Conservation (phyloP, 2,888 invertebrate species). For the Schizotus pectinicornis region DNA sequence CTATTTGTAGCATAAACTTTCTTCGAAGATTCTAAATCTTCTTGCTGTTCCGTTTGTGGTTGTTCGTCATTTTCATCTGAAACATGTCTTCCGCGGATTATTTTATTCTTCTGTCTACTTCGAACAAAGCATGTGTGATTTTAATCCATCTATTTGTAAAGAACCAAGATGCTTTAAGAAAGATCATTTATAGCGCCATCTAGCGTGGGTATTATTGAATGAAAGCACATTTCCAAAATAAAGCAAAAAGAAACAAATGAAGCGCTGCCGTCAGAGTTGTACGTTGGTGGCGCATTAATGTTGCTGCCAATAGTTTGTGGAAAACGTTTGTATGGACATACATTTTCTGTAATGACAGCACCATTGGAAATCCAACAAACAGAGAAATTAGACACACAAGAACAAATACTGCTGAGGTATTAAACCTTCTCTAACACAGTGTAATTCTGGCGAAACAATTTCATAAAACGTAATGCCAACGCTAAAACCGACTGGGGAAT, state of each 20-base stretch:
- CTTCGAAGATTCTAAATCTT: no score
- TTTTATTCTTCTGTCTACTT: no score
- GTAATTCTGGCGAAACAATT: slow-evolving; percentile 42
- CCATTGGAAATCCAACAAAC: slow-evolving; percentile 1
- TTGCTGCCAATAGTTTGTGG: neutral
- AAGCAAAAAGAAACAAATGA: neutral
- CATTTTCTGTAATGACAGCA: no score
- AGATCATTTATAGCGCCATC: no score
- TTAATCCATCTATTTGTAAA: no score
- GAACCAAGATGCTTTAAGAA: no score
- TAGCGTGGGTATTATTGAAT: no score
- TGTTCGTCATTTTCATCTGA: no score
- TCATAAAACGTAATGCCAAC: slow-evolving; percentile 35
- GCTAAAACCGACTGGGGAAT: slow-evolving; percentile 28
- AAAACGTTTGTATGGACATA: neutral
- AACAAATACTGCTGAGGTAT: slow-evolving; percentile 33
- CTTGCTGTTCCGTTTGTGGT: no score
- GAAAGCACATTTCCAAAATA: neutral
- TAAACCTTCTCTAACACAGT: slow-evolving; percentile 40
- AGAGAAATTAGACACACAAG: slow-evolving; percentile 20
- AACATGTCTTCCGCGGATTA: no score
- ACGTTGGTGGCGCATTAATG: neutral
- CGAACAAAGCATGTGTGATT: no score
- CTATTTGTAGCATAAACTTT: no score
- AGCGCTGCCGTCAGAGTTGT: neutral